phyloP scores from a whole-genome alignment of 2,888 invertebrate species.

The Lycocerus yunnanus region DNA sequence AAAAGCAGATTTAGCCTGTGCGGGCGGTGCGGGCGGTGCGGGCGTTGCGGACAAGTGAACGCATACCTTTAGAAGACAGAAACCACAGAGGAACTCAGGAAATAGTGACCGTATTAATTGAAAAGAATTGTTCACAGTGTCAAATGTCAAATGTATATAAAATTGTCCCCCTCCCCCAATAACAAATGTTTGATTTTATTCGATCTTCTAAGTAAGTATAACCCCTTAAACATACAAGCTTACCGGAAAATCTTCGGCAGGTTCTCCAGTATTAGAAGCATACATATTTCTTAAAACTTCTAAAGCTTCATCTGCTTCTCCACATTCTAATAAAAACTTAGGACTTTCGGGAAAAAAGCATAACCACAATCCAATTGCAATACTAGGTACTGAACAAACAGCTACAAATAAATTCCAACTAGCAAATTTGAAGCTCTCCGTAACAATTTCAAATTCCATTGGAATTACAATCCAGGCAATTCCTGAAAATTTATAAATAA shows the following conservation, averaged over 20 bases:
- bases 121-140: no score
- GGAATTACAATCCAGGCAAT: slow-evolving; percentile 82
- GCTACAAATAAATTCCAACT: slow-evolving; percentile 84
- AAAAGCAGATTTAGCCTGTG: no score
- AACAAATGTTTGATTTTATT: no score
- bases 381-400: slow-evolving; percentile 73
- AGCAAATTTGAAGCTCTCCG: slow-evolving; percentile 67
- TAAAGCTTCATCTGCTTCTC: slow-evolving; percentile 76
- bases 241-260: slow-evolving; percentile 74
- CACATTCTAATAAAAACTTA: slow-evolving; percentile 80
- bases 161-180: no score
- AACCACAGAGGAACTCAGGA: no score
- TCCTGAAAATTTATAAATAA: slow-evolving; percentile 57
- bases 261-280: slow-evolving; percentile 72
- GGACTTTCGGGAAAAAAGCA: slow-evolving; percentile 81
- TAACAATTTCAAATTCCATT: slow-evolving; percentile 64
- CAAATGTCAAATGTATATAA: no score
- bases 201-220: no score
- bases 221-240: slow-evolving; percentile 41
- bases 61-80: no score
- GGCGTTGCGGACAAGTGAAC: no score
- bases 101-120: no score
- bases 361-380: slow-evolving; percentile 70
- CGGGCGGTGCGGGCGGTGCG: no score
- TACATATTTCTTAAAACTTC: slow-evolving; percentile 71